These are phyloP conservation scores for Oryzaephilus surinamensis DNA, from an alignment of 1,140 invertebrate genomes.

Conservation along the genomic window DNA sequence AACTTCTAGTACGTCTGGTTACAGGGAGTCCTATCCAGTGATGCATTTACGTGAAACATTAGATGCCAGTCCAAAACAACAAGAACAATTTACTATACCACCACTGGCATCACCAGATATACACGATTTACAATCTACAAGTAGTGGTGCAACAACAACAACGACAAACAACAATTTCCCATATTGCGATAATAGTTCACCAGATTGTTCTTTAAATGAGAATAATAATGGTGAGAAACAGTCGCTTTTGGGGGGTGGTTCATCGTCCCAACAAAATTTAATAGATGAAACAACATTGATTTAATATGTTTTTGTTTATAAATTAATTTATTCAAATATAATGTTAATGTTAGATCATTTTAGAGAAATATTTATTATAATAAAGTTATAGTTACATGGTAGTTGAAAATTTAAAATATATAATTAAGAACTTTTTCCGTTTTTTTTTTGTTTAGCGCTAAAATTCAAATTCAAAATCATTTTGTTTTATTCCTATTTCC, in stretches of 20 bases:
- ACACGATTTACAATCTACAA: constrained; percentile 46
- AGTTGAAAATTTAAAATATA: too few relatives aligned
- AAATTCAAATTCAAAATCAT: too few relatives aligned
- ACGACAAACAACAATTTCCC: constrained; percentile 42
- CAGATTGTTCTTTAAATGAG: constrained; percentile 48
- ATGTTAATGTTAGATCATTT: too few relatives aligned
- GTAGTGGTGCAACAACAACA: constrained; percentile 45
- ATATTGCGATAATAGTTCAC: constrained; percentile 49
- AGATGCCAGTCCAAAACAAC: constrained; percentile 30
- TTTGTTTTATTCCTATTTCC: too few relatives aligned
- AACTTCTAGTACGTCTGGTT: constrained; percentile 72
- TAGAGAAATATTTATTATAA: too few relatives aligned
- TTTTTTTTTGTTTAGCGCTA: too few relatives aligned
- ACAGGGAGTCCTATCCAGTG: constrained; percentile 49
- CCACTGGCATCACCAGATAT: constrained; percentile 50
- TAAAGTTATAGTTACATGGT: too few relatives aligned
- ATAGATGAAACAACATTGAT: constrained; percentile 66
- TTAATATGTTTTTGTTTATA: constrained; percentile 37
- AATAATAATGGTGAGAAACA: constrained; percentile 52
- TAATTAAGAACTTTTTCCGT: too few relatives aligned
- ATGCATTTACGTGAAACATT: constrained; percentile 38
- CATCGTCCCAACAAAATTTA: constrained; percentile 53
- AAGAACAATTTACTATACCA: too few relatives aligned
- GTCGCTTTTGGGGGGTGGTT: constrained; percentile 34
- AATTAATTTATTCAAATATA: too few relatives aligned